Base-by-base conservation (phyloP, 2,113 vertebrate species). In the Myiagra hebetior region DNA sequence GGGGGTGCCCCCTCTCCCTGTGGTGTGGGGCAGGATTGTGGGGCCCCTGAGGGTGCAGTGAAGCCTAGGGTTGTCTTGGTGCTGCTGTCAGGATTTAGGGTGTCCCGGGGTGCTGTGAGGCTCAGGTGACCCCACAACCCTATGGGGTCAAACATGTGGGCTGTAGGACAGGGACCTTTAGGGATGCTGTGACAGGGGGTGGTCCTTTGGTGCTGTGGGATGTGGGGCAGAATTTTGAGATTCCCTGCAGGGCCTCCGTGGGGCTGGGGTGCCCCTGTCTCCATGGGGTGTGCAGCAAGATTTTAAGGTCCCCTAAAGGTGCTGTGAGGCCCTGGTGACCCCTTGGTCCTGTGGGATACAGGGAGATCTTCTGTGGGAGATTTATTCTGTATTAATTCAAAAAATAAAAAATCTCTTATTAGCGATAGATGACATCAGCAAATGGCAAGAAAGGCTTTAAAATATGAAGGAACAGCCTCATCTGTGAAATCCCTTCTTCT, bases 281-380 rank as follows among this genome's bases (percentile, higher is more conserved):
- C 67, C 11, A 1, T 12, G 19, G 35, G 10, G 2, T 15, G 6
- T 33, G 26, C 5, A 33, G 30, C 9, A 55, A 55, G 33, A 8
- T 74, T 85, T 80, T 13, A 9, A 33, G 35, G 44, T 52, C 7
- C 15, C 31, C 37, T 17, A 1, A 47, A 46, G 24, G 22, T 39
- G 68, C 24, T 37, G 0, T 14, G 55, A 47, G 22, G 50, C 24
- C 46, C 27, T 37, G 74, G 42, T 33, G 62, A 49, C 13, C 15
- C 28, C 42, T 65, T 0, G 6, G 10, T 70, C 21, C 53, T 3
- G 7, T 39, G 64, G 42, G 35, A 19, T 53, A 1, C 0, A 3
- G 31, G 35, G 41, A 46, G 85, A 24, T 33, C 21, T 59, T 23
- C n/a, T 10, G 22, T 23, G n/a, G 19, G 41, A 28, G 0, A 42